Conservation (phyloP, 2,797 vertebrate genomes). For the Paratrypauchen microcephalus region DNA sequence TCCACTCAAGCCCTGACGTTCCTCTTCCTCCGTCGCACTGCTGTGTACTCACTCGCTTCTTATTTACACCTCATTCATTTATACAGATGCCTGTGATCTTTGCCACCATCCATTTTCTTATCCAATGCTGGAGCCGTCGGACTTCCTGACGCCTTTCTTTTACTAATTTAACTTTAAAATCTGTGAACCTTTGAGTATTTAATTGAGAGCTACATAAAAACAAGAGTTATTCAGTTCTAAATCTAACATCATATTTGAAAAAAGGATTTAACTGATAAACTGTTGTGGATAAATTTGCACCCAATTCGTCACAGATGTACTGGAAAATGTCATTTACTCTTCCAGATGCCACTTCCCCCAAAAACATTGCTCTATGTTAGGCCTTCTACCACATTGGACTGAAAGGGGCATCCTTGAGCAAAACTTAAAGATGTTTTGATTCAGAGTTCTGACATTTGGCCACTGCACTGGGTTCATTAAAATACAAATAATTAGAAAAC, state of each 20-base stretch:
- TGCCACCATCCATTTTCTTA: slow-evolving; percentile 49
- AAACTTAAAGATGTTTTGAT: neutral
- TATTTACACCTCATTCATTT: slow-evolving; percentile 59
- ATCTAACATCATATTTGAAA: neutral
- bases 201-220: neutral
- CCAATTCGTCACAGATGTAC: too few relatives aligned
- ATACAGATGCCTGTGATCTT: slow-evolving; percentile 59
- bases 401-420: neutral
- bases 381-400: neutral
- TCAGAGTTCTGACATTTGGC: neutral
- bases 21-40: slow-evolving; percentile 8
- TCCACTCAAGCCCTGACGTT: slow-evolving; percentile 3
- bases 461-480: neutral
- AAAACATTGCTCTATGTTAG: too few relatives aligned
- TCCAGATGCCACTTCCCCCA: too few relatives aligned
- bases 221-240: neutral
- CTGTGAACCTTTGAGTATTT: neutral
- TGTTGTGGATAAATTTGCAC: too few relatives aligned
- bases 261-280: too few relatives aligned
- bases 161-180: slow-evolving; percentile 26
- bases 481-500: neutral
- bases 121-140: slow-evolving; percentile 20
- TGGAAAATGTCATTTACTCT: too few relatives aligned
- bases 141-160: slow-evolving; percentile 27
- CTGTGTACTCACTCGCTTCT: slow-evolving; percentile 43